Evolutionary conservation across 1,140 invertebrate species (phyloP).

Genomic region (Heliconius hermathena): DNA sequence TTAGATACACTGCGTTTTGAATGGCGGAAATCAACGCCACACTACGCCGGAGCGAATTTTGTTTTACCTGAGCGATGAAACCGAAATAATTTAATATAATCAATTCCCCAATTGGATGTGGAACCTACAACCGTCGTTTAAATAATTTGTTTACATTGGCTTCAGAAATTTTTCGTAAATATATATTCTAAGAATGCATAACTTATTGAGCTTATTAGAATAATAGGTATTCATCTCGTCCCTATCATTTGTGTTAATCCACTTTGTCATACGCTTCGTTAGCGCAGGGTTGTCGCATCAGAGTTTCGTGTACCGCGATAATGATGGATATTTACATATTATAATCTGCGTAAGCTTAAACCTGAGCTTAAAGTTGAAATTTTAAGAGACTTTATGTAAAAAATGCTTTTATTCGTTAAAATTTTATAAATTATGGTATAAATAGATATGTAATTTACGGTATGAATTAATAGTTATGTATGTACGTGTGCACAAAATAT

Average conservation of each 20-base stretch:
- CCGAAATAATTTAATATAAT: too few species aligned
- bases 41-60: too few species aligned
- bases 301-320: slow-evolving; percentile 8
- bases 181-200: not conserved
- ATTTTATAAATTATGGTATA: not conserved
- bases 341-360: not conserved
- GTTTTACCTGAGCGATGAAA: too few species aligned
- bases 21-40: too few species aligned
- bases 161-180: not conserved
- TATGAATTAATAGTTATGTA: not conserved
- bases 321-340: slow-evolving; percentile 10
- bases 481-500: not conserved
- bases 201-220: slow-evolving; percentile 14
- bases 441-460: not conserved
- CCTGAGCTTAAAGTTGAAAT: not conserved
- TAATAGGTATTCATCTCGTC: slow-evolving; percentile 18
- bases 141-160: too few species aligned
- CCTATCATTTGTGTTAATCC: slow-evolving; percentile 32
- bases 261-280: slow-evolving; percentile 32
- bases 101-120: too few species aligned
- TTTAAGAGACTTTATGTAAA: not conserved
- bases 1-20: too few species aligned
- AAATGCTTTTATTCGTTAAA: not conserved
- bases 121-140: too few species aligned
- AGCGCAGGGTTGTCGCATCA: slow-evolving; percentile 22